Evolutionary conservation across 2,888 invertebrate species (phyloP).

Genomic region (Rhodophaea formosa): DNA sequence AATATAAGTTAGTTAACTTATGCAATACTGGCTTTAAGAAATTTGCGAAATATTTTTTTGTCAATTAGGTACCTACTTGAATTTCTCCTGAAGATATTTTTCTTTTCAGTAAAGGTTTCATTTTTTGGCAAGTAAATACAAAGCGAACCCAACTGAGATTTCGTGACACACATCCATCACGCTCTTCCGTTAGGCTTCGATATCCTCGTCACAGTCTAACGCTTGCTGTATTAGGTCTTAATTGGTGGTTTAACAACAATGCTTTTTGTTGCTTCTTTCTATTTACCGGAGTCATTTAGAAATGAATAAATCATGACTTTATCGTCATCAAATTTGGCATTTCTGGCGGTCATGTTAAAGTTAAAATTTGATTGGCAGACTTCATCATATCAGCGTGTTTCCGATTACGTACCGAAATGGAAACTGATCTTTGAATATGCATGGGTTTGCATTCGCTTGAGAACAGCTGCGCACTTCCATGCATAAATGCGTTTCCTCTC

Average conservation of each 20-base stretch:
- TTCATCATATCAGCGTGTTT: constrained; percentile 54
- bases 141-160: constrained; percentile 27
- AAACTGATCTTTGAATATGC: constrained; percentile 78
- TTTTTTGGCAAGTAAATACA: background rate
- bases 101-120: too few relatives aligned
- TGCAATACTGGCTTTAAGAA: too few relatives aligned
- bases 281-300: constrained; percentile 57
- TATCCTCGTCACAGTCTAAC: constrained; percentile 63
- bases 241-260: constrained; percentile 46
- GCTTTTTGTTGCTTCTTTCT: constrained; percentile 62
- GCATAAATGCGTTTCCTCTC: constrained; percentile 37
- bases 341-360: constrained; percentile 41
- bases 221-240: constrained; percentile 48
- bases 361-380: constrained; percentile 46
- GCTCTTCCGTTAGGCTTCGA: constrained; percentile 52
- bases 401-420: constrained; percentile 76
- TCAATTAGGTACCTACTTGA: too few relatives aligned
- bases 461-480: constrained; percentile 47
- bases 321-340: constrained; percentile 35
- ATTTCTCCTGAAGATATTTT: too few relatives aligned
- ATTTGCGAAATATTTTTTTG: background rate
- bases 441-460: constrained; percentile 56
- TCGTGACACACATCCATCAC: constrained; percentile 53
- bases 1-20: too few relatives aligned
- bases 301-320: constrained; percentile 63